phyloP scores from a whole-genome alignment of 2,888 invertebrate species.

The Liodrosophila aerea region DNA sequence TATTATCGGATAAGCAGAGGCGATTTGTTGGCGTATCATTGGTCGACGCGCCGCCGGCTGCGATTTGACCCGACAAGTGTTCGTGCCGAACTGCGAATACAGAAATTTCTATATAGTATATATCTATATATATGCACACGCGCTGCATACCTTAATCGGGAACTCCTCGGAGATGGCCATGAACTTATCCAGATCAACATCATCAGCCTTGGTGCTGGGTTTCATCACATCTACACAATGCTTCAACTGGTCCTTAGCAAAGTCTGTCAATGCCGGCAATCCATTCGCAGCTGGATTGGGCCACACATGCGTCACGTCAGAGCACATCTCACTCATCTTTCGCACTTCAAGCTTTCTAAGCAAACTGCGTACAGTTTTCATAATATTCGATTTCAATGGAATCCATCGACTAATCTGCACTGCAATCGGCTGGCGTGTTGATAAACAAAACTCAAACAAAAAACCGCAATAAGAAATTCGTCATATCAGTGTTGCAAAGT shows the following conservation, averaged over 20 bases:
- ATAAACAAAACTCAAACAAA: no score
- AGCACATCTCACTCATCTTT: no score
- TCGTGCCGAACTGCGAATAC: conserved; percentile 72
- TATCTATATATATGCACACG: neutral
- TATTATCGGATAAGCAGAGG: conserved; percentile 87
- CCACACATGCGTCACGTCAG: neutral
- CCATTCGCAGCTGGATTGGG: neutral
- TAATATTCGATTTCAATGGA: no score
- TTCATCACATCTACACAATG: conserved; percentile 52
- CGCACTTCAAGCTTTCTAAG: no score
- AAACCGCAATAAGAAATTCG: no score
- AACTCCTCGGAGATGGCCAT: conserved; percentile 65
- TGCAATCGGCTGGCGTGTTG: no score
- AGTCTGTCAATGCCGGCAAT: conserved; percentile 35
- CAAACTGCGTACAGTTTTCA: no score
- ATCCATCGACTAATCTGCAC: no score
- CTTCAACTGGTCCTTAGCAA: conserved; percentile 60
- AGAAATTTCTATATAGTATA: no score
- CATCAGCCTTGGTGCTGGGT: conserved; percentile 38
- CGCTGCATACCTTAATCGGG: conserved; percentile 54
- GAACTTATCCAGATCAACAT: conserved; percentile 61
- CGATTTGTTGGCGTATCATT: conserved; percentile 77
- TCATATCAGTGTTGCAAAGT: no score
- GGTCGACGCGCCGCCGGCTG: conserved; percentile 71
- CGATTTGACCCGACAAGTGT: conserved; percentile 74